Percentiles rank a stretch among this genome's conserved stretches.
Conservation (phyloP, 2,888 invertebrate genomes). For the Xestia sexstrigata region DNA sequence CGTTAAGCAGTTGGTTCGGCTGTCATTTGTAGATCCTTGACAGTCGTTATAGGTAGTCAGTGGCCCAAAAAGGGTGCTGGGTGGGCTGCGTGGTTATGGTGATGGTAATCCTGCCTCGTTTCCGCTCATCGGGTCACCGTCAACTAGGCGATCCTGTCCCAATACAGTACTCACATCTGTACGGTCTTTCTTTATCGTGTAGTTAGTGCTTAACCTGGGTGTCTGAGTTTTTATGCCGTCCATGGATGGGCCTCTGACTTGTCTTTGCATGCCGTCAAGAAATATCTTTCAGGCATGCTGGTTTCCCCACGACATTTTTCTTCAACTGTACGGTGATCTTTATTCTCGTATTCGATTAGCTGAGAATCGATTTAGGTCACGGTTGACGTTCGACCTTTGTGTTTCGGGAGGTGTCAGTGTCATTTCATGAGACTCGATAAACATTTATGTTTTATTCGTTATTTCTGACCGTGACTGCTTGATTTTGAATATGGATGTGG, state of each 20-base stretch:
- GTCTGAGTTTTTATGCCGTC: too few relatives aligned
- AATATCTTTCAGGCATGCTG: too few relatives aligned
- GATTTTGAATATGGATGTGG: constrained; percentile 19
- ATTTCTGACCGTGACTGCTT: constrained; percentile 31
- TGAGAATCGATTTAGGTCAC: constrained; percentile 60
- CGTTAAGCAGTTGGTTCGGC: too few relatives aligned
- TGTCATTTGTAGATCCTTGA: too few relatives aligned
- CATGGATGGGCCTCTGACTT: too few relatives aligned
- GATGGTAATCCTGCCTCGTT: too few relatives aligned
- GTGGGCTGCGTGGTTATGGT: too few relatives aligned
- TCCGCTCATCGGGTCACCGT: too few relatives aligned
- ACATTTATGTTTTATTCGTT: constrained; percentile 49
- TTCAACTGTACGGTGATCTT: not conserved
- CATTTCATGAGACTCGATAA: constrained; percentile 39
- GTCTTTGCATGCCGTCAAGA: too few relatives aligned
- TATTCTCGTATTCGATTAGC: constrained; percentile 63
- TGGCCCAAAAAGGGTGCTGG: too few relatives aligned
- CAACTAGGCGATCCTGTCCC: not conserved
- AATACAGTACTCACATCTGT: not conserved
- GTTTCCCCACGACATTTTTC: too few relatives aligned
- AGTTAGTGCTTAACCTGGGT: not conserved
- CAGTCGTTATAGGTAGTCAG: too few relatives aligned
- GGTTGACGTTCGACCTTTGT: constrained; percentile 58
- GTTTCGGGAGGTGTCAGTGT: constrained; percentile 49
- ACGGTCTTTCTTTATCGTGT: not conserved